Evolutionary conservation across 2,113 vertebrate species (phyloP), one percentile per base, ranked within the genome.

Genomic region (Eulemur rufifrons): DNA sequence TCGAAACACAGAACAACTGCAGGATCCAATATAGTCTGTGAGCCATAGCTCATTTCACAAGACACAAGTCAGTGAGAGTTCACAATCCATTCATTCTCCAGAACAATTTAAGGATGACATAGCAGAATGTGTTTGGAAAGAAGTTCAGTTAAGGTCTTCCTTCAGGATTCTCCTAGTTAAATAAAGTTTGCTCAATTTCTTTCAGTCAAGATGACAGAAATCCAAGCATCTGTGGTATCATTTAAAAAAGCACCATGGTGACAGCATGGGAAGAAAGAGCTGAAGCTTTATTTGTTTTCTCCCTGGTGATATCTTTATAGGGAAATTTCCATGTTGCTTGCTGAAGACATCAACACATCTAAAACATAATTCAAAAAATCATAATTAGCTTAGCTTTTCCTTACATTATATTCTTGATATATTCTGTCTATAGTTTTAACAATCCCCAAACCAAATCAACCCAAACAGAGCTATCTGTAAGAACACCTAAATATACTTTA

Each of bases 341-440:
- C 61, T 73, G 78, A 90, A 81, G 68, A 84, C 29, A 92, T 78
- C n/a, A 47, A 52, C 8, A 47, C 32, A 89, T 74, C 86, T 97
- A 91, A 96, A 97, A 93, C 52, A 89, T 54, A 90, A 97, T 82
- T 86, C 12, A 45, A 73, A 97, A 86, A 91, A 90, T 54, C 25
- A 68, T 50, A 69, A 91, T 97, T 91, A 95, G 92, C 37, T 97
- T 85, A 83, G 37, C 88, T 94, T 86, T 90, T 64, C 34, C 77
- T 83, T 56, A 86, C 5, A 64, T 73, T 88, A 85, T 78, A 64
- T 69, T 90, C 42, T 80, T 83, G 12, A 85, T 37, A 90, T 8
- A 80, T 71, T 88, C 76, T 89, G 20, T 42, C 42, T 95, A 12
- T 42, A 86, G 52, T 88, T 80, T 34, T 81, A 9, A 90, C 39